phyloP scores from a whole-genome alignment of 2,797 vertebrate species.

The Anguilla pacifica region DNA sequence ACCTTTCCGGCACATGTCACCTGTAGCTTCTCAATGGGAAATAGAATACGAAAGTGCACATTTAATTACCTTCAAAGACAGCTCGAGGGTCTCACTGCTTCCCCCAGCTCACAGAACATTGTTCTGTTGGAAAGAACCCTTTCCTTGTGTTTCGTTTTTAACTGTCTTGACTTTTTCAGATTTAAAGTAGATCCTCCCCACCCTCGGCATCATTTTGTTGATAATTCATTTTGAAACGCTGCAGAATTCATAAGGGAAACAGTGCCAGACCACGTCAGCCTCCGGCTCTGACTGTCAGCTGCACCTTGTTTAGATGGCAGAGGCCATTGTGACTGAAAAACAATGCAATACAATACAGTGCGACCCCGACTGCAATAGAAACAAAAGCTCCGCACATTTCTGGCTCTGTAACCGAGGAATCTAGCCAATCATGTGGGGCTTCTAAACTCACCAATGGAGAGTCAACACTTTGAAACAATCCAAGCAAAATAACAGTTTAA shows the following conservation, averaged over 20 bases:
- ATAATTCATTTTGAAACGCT: background rate
- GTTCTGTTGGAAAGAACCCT: background rate
- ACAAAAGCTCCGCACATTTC: background rate
- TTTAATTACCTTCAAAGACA: background rate
- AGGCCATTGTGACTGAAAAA: background rate
- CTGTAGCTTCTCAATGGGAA: background rate
- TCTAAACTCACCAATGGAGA: background rate
- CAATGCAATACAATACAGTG: conserved; percentile 3
- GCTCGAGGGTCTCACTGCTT: background rate
- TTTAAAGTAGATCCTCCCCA: background rate
- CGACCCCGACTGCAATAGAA: background rate
- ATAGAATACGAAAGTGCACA: background rate
- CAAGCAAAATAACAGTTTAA: background rate
- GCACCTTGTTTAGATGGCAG: background rate
- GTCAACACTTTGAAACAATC: background rate
- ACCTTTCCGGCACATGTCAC: background rate
- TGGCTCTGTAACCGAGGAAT: background rate
- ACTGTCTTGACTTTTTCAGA: background rate
- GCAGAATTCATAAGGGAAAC: background rate
- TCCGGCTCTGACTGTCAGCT: background rate
- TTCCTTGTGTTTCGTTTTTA: background rate
- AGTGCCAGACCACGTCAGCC: background rate
- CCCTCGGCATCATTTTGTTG: background rate
- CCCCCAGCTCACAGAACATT: background rate
- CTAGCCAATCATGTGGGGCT: background rate